phyloP scores from a whole-genome alignment of 2,113 vertebrate species.

The Xiphorhynchus elegans region DNA sequence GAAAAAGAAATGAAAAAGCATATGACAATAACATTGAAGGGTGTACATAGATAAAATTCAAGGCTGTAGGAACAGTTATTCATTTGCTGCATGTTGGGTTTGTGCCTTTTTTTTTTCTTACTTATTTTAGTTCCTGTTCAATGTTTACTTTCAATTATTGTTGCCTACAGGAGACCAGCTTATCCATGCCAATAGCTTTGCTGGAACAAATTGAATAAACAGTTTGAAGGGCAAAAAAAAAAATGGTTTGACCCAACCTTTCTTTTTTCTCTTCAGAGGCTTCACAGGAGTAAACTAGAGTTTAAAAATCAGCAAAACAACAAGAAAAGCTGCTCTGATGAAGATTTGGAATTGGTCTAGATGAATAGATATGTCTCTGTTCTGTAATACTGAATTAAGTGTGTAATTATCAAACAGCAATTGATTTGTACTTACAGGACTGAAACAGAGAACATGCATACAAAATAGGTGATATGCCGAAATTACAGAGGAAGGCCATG shows the following conservation, averaged over 20 bases:
- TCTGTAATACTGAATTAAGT: not conserved
- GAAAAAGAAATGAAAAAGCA: not conserved
- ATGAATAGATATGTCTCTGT: not conserved
- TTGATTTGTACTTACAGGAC: not conserved
- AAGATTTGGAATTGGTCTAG: not conserved
- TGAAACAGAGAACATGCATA: not conserved
- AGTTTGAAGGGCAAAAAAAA: not conserved
- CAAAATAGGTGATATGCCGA: not conserved
- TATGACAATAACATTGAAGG: not conserved
- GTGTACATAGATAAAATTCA: not conserved
- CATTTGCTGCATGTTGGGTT: not conserved
- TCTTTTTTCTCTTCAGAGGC: not conserved
- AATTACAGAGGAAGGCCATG: not conserved
- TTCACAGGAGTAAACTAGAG: not conserved
- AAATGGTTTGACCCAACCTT: not conserved
- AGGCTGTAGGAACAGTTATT: not conserved
- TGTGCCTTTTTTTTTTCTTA: not conserved
- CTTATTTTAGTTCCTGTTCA: not conserved
- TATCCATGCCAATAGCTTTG: not conserved
- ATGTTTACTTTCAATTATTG: conserved; percentile 6
- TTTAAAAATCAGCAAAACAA: not conserved
- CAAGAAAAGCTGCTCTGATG: not conserved
- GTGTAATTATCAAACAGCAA: not conserved
- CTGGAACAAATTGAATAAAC: not conserved
- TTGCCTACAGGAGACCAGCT: not conserved